A percentile compares a stretch with the other conserved stretches of the same genome.
Conservation (phyloP, 2,113 vertebrate species). For the Melanerpes aurifrons region DNA sequence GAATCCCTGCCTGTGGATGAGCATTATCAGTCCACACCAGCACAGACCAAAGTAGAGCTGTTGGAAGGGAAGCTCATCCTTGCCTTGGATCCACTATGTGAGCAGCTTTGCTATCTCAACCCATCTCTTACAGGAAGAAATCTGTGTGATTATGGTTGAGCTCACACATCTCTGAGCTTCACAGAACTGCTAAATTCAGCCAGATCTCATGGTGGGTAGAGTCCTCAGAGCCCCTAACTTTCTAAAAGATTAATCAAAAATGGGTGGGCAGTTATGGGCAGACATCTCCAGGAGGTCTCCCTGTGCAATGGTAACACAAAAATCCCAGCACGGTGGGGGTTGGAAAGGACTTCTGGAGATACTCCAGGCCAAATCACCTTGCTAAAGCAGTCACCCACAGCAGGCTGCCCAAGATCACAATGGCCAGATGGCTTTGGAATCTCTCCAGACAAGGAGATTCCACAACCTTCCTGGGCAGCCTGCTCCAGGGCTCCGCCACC, state of each 20-base stretch:
- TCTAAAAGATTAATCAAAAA: neutral
- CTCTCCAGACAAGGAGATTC: no score
- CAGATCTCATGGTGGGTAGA: neutral
- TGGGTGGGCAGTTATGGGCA: neutral
- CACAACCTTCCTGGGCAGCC: no score
- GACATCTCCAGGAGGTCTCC: neutral
- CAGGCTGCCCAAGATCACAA: neutral
- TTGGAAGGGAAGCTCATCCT: neutral
- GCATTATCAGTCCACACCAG: neutral
- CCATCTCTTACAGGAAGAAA: neutral
- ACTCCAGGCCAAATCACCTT: neutral
- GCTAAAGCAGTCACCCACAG: neutral
- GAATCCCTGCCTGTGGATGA: neutral
- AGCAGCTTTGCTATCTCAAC: neutral
- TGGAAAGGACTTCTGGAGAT: neutral
- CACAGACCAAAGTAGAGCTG: neutral
- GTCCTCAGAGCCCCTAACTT: neutral
- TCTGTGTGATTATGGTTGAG: neutral
- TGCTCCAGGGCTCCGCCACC: no score
- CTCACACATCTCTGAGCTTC: accelerated
- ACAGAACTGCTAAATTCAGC: neutral
- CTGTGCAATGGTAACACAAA: neutral
- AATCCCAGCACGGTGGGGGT: neutral
- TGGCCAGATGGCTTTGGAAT: no score
- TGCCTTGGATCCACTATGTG: accelerated